Evolutionary conservation across 1,140 invertebrate species (phyloP).

Genomic region (Polypedilum pembai): DNA sequence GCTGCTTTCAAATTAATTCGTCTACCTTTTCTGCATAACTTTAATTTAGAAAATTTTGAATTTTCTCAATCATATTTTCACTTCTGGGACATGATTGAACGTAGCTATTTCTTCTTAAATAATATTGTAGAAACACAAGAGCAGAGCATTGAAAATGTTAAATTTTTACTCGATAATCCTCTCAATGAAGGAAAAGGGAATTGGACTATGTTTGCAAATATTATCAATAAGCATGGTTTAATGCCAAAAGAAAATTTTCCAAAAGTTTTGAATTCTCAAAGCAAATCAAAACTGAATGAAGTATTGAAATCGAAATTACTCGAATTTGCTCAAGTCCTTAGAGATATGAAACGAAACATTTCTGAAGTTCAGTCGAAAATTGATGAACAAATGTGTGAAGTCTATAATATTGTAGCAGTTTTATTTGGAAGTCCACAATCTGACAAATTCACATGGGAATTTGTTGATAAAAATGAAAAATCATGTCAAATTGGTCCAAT

Average conservation of each 20-base stretch:
- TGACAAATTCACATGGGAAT: constrained; percentile 77
- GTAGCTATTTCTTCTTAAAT: constrained; percentile 77
- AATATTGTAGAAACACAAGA: constrained; percentile 68
- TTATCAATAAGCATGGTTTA: constrained; percentile 80
- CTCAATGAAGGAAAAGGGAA: constrained; percentile 74
- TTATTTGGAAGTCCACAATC: constrained; percentile 73
- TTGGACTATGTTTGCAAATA: constrained; percentile 85
- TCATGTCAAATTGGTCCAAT: constrained; percentile 69
- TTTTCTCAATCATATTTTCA: constrained; percentile 83
- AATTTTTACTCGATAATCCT: constrained; percentile 67
- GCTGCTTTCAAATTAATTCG: constrained; percentile 76
- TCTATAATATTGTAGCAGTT: constrained; percentile 68
- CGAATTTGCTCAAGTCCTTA: constrained; percentile 68
- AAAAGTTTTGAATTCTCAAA: constrained; percentile 69
- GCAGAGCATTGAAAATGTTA: constrained; percentile 61
- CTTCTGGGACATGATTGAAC: constrained; percentile 88
- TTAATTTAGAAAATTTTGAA: constrained; percentile 82
- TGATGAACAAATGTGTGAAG: constrained; percentile 58
- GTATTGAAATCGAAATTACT: constrained; percentile 75
- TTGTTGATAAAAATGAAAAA: constrained; percentile 76
- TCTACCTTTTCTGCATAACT: constrained; percentile 74
- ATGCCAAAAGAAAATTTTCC: constrained; percentile 82
- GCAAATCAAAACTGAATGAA: constrained; percentile 62
- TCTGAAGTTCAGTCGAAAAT: constrained; percentile 43
- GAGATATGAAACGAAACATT: constrained; percentile 41